Percentiles rank a stretch among this genome's conserved stretches.
These are phyloP conservation scores for Drosophila prosaltans DNA, from an alignment of 1,140 invertebrate species.

Conservation along the genomic window DNA sequence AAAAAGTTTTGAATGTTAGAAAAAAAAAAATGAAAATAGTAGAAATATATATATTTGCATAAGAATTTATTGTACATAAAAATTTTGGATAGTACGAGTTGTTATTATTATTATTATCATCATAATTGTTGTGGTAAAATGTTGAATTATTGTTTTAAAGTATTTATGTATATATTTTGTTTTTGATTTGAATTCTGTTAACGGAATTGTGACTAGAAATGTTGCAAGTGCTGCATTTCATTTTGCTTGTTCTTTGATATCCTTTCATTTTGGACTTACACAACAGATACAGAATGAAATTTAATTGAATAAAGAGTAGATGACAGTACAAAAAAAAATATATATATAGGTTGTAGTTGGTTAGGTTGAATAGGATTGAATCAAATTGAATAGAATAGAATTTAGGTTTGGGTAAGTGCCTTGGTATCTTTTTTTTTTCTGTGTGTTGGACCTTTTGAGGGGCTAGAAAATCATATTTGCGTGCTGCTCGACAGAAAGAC, in stretches of 20 bases:
- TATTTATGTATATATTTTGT: constrained; percentile 10
- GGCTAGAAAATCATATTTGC: background rate
- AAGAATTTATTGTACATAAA: constrained; percentile 60
- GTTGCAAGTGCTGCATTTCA: background rate
- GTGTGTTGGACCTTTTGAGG: background rate
- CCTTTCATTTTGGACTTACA: constrained; percentile 55
- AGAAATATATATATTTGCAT: constrained; percentile 72
- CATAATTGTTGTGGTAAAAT: constrained; percentile 49
- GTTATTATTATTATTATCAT: constrained; percentile 5
- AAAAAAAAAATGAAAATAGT: constrained; percentile 76
- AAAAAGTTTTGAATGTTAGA: constrained; percentile 46
- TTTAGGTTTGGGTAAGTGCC: background rate
- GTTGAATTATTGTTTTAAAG: constrained; percentile 47
- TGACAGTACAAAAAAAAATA: constrained; percentile 45
- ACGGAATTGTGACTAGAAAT: constrained; percentile 5
- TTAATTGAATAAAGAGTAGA: constrained; percentile 57
- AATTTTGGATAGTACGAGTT: constrained; percentile 39
- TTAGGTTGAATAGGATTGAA: constrained; percentile 12
- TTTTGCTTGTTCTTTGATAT: constrained; percentile 34
- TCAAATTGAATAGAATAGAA: background rate
- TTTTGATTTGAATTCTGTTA: constrained; percentile 25
- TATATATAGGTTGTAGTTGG: too few species aligned
- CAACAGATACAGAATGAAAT: constrained; percentile 55
- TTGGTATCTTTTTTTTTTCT: too few species aligned
- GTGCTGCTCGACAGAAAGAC: constrained; percentile 1